Percentiles rank a stretch among this genome's conserved stretches.
These are phyloP conservation scores for Trachelus iudaicus DNA, from an alignment of 2,888 invertebrate species.

Conservation along the genomic window DNA sequence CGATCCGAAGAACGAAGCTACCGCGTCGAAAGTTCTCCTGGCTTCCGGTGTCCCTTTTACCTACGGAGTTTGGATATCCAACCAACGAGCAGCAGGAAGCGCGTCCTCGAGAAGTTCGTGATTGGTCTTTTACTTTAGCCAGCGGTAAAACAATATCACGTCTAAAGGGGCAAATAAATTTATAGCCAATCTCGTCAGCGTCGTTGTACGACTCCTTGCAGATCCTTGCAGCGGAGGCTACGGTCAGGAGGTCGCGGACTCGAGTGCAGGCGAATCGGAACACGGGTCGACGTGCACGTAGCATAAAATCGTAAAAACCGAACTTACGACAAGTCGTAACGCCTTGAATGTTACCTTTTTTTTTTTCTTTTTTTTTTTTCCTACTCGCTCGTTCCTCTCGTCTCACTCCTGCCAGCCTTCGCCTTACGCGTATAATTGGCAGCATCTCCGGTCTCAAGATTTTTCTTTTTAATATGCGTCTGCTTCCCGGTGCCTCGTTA, in stretches of 20 bases:
- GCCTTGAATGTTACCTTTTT: conserved; percentile 11
- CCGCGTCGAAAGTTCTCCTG: too few relatives aligned
- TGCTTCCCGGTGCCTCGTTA: too few relatives aligned
- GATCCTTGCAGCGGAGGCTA: conserved; percentile 22
- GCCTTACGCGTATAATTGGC: too few relatives aligned
- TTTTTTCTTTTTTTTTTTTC: conserved; percentile 13
- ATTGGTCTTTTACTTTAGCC: conserved; percentile 45
- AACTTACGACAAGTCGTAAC: conserved; percentile 59
- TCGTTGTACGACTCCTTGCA: conserved; percentile 32
- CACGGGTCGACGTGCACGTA: conserved; percentile 49
- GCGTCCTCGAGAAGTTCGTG: conserved; percentile 13
- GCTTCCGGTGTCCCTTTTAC: too few relatives aligned
- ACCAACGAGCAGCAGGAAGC: too few relatives aligned
- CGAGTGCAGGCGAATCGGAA: conserved; percentile 35
- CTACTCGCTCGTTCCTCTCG: neutral
- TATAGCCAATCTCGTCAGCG: conserved; percentile 60
- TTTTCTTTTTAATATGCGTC: too few relatives aligned
- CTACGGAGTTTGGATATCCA: too few relatives aligned
- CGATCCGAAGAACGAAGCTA: too few relatives aligned
- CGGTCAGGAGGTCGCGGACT: conserved; percentile 13
- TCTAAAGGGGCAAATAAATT: conserved; percentile 57
- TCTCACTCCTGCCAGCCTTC: too few relatives aligned
- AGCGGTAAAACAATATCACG: conserved; percentile 58
- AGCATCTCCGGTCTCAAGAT: too few relatives aligned
- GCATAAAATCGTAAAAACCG: conserved; percentile 61